These are phyloP conservation scores for Gonatopus flavifemur DNA, from an alignment of 1,140 invertebrate genomes.

Conservation along the genomic window DNA sequence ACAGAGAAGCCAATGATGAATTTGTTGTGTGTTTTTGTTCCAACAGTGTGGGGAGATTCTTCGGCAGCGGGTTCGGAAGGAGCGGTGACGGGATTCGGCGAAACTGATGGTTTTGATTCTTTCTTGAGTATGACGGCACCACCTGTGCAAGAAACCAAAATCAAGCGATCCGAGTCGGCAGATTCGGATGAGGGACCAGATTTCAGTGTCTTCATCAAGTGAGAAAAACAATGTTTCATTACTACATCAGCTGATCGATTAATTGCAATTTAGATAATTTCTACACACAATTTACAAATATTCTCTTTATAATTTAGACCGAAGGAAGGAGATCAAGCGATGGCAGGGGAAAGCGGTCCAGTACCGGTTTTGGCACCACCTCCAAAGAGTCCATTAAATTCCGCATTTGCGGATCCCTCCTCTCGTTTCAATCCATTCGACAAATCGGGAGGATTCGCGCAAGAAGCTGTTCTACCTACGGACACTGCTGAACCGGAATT, in stretches of 20 bases:
- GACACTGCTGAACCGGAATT: constrained; percentile 39
- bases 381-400: constrained; percentile 60
- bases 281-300: background rate
- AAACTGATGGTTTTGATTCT: constrained; percentile 78
- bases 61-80: constrained; percentile 45
- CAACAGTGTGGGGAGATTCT: constrained; percentile 66
- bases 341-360: constrained; percentile 46
- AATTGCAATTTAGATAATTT: constrained; percentile 5
- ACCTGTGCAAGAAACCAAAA: constrained; percentile 59
- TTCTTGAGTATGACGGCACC: constrained; percentile 81
- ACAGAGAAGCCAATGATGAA: background rate
- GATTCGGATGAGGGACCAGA: constrained; percentile 78
- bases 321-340: constrained; percentile 57
- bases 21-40: constrained; percentile 5
- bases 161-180: constrained; percentile 67
- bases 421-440: constrained; percentile 76
- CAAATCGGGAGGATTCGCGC: constrained; percentile 62
- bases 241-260: background rate
- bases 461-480: constrained; percentile 41
- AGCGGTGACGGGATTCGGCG: constrained; percentile 64
- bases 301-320: constrained; percentile 57
- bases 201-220: constrained; percentile 80
- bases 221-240: constrained; percentile 29
- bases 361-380: constrained; percentile 78
- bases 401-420: constrained; percentile 58